A percentile compares a stretch with the other conserved stretches of the same genome.
These are phyloP conservation scores for Phymorhynchus buccinoides DNA, from an alignment of 1,140 invertebrate genomes.

Conservation along the genomic window DNA sequence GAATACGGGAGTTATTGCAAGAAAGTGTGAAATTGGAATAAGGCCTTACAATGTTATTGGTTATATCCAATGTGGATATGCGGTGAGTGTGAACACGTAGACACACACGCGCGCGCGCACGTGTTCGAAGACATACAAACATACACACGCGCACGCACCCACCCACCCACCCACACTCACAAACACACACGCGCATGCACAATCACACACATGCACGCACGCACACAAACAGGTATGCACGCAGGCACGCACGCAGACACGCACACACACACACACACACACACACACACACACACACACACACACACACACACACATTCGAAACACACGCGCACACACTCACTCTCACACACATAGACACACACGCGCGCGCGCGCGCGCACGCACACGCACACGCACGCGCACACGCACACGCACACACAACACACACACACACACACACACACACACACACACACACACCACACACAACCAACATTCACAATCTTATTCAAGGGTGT, in stretches of 20 bases:
- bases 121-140: too few relatives aligned
- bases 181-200: background rate
- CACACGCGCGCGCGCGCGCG: background rate
- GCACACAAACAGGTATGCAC: background rate
- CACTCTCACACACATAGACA: background rate
- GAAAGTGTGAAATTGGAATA: too few relatives aligned
- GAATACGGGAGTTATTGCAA: too few relatives aligned
- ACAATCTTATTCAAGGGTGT: too few relatives aligned
- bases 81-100: too few relatives aligned
- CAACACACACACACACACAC: background rate
- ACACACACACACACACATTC: background rate
- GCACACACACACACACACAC: slow-evolving; percentile 20
- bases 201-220: background rate
- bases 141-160: background rate
- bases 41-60: too few relatives aligned
- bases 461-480: too few relatives aligned
- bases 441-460: background rate
- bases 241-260: background rate
- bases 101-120: too few relatives aligned
- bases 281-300: slow-evolving; percentile 14
- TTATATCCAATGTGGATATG: too few relatives aligned
- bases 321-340: background rate
- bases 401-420: too few relatives aligned
- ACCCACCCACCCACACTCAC: background rate
- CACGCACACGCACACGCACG: background rate